A percentile compares a stretch with the other conserved stretches of the same genome.
These are phyloP conservation scores for Pangasius krempfi DNA, from an alignment of 2,797 vertebrate species.

Conservation along the genomic window DNA sequence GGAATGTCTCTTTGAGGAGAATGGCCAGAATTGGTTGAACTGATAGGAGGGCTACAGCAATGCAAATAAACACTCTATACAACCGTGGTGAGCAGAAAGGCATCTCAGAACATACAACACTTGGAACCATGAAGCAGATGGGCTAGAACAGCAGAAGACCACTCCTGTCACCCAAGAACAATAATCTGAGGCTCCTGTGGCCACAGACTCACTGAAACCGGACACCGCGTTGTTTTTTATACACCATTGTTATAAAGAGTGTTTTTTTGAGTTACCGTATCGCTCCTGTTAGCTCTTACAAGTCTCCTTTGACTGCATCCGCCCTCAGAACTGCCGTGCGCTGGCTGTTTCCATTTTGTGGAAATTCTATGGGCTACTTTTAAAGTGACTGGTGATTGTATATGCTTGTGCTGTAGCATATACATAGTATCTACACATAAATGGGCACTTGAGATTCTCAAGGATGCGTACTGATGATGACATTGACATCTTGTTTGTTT, in stretches of 20 bases:
- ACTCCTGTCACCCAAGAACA: background rate
- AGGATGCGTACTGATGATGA: background rate
- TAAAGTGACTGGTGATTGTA: background rate
- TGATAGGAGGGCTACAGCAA: background rate
- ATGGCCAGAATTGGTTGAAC: background rate
- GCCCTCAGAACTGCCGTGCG: background rate
- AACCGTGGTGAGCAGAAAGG: background rate
- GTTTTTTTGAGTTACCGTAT: background rate
- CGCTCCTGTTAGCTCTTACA: background rate
- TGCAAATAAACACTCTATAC: background rate
- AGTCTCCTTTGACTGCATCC: background rate
- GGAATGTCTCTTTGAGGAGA: background rate
- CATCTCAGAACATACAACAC: background rate
- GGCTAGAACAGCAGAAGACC: background rate
- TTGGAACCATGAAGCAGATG: background rate
- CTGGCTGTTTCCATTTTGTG: background rate
- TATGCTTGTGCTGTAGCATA: background rate
- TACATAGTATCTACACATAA: background rate
- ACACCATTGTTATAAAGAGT: background rate
- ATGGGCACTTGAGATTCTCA: background rate
- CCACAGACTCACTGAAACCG: background rate
- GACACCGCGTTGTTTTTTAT: background rate
- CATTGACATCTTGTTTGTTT: conserved; percentile 34
- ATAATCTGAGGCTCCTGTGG: background rate
- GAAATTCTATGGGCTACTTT: background rate